Percentiles rank a stretch among this genome's conserved stretches.
Conservation (phyloP, 2,888 invertebrate species). For the Pegoplata infirma region DNA sequence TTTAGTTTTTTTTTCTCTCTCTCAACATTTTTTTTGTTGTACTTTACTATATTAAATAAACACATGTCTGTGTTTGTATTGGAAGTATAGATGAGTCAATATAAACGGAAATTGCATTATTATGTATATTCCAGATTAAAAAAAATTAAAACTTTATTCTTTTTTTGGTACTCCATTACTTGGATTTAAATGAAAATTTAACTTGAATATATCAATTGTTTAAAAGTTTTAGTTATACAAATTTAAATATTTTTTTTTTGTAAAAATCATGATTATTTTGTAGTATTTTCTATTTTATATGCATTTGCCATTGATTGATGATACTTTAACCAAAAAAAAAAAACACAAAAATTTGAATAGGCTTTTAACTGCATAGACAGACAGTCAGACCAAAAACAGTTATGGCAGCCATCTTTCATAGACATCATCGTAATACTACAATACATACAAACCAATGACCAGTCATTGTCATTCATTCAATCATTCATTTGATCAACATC, state of each 20-base stretch:
- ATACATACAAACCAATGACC: background rate
- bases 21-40: constrained; percentile 32
- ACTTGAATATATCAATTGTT: constrained; percentile 28
- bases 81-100: constrained; percentile 27
- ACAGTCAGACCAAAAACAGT: constrained; percentile 10
- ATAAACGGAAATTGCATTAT: constrained; percentile 49
- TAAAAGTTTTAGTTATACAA: background rate
- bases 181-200: constrained; percentile 24
- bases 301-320: constrained; percentile 62
- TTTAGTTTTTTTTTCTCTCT: constrained; percentile 17
- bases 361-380: background rate
- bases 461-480: constrained; percentile 24
- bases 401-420: constrained; percentile 53
- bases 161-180: constrained; percentile 10
- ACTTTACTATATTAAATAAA: constrained; percentile 40
- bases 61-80: constrained; percentile 44
- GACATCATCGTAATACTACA: constrained; percentile 8
- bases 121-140: constrained; percentile 34
- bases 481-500: constrained; percentile 21
- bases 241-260: constrained; percentile 14
- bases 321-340: constrained; percentile 48
- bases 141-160: background rate
- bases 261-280: constrained; percentile 39
- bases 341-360: constrained; percentile 21
- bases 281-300: constrained; percentile 37